These are phyloP conservation scores for Heteropelma amictum DNA, from an alignment of 2,888 invertebrate genomes.

Conservation along the genomic window DNA sequence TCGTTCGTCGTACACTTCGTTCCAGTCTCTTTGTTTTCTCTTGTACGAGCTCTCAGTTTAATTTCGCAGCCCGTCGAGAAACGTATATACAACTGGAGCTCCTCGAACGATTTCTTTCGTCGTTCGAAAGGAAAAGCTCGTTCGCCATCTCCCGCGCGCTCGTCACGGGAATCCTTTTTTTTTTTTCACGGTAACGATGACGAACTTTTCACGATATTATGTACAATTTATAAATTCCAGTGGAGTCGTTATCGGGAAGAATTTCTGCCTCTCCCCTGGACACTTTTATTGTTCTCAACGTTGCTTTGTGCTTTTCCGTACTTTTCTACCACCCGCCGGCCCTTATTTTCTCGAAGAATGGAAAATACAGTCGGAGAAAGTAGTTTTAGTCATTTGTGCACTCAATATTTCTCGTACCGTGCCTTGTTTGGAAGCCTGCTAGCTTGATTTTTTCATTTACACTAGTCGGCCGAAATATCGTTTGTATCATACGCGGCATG, in stretches of 20 bases:
- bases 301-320: neutral
- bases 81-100: constrained; percentile 39
- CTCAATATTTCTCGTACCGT: no score
- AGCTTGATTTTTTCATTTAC: no score
- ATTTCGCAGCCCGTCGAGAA: constrained; percentile 68
- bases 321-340: neutral
- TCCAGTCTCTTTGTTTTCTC: constrained; percentile 74
- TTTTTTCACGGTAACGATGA: constrained; percentile 44
- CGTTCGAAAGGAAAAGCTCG: neutral
- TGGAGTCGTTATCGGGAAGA: constrained; percentile 38
- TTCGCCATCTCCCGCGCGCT: no score
- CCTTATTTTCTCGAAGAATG: constrained; percentile 9
- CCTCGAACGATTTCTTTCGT: neutral
- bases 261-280: constrained; percentile 26
- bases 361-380: constrained; percentile 8
- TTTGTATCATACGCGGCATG: no score
- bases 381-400: neutral
- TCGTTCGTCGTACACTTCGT: constrained; percentile 59
- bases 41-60: constrained; percentile 74
- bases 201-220: constrained; percentile 10
- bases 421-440: no score
- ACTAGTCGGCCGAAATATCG: no score
- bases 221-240: constrained; percentile 8
- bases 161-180: constrained; percentile 29
- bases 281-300: constrained; percentile 38